Conservation (phyloP, 1,140 invertebrate genomes). For the Ceratosolen fusciceps region DNA sequence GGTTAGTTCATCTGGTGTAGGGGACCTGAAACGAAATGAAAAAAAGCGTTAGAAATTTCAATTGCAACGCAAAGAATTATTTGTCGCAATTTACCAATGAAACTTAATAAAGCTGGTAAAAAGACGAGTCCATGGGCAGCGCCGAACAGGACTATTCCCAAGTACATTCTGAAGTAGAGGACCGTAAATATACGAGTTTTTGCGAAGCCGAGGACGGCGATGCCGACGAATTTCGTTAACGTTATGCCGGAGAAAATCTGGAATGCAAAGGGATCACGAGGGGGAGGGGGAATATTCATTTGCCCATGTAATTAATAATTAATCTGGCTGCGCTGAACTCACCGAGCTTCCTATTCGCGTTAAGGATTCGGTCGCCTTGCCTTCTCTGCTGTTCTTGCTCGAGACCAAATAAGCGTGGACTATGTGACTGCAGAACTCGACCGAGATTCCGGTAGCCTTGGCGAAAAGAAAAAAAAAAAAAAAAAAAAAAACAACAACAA, state of each 20-base stretch:
- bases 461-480: constrained; percentile 40
- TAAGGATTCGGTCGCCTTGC: constrained; percentile 86
- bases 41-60: too few relatives aligned
- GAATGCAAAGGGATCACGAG: background rate
- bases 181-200: constrained; percentile 97
- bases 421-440: constrained; percentile 98
- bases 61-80: background rate
- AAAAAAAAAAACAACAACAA: too few relatives aligned
- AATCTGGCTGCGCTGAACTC: constrained; percentile 5
- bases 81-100: constrained; percentile 77
- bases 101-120: constrained; percentile 95
- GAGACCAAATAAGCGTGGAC: constrained; percentile 92
- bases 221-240: constrained; percentile 96
- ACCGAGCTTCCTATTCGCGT: constrained; percentile 93
- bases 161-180: constrained; percentile 99
- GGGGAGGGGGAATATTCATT: background rate
- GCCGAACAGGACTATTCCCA: constrained; percentile 95
- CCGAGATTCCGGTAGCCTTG: constrained; percentile 96
- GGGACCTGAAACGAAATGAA: constrained; percentile 12
- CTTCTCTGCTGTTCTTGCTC: constrained; percentile 77
- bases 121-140: constrained; percentile 96
- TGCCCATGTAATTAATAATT: background rate
- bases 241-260: constrained; percentile 94
- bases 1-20: background rate
- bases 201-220: constrained; percentile 94